phyloP scores from a whole-genome alignment of 2,797 vertebrate genomes.

The Dermochelys coriacea region DNA sequence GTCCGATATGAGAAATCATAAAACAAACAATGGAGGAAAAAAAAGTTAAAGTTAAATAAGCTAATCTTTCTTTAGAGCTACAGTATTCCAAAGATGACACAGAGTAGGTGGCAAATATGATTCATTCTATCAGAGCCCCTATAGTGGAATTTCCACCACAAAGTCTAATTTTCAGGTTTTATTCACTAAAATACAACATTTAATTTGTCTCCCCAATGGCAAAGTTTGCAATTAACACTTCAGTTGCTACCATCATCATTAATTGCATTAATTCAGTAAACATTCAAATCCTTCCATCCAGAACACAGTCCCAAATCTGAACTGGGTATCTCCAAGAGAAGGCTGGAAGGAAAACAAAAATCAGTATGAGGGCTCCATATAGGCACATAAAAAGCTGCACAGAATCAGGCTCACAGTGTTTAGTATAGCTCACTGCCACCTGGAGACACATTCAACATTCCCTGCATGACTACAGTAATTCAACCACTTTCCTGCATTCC shows the following conservation, averaged over 20 bases:
- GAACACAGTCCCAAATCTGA: background rate
- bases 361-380: background rate
- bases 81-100: conserved; percentile 26
- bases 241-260: background rate
- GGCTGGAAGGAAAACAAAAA: background rate
- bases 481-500: conserved; percentile 76
- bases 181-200: background rate
- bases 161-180: background rate
- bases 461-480: conserved; percentile 74
- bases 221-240: background rate
- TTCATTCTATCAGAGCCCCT: background rate
- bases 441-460: conserved; percentile 79
- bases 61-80: conserved; percentile 46
- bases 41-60: conserved; percentile 41
- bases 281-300: background rate
- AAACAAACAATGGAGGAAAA: conserved; percentile 33
- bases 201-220: background rate
- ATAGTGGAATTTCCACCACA: background rate
- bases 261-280: background rate
- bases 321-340: background rate
- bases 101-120: conserved; percentile 24
- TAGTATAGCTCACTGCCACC: conserved; percentile 66
- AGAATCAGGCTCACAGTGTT: conserved; percentile 17
- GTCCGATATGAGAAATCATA: conserved; percentile 43
- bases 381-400: background rate